These are phyloP conservation scores for Cochlearius cochlearius DNA, from an alignment of 2,113 vertebrate genomes.

Conservation along the genomic window DNA sequence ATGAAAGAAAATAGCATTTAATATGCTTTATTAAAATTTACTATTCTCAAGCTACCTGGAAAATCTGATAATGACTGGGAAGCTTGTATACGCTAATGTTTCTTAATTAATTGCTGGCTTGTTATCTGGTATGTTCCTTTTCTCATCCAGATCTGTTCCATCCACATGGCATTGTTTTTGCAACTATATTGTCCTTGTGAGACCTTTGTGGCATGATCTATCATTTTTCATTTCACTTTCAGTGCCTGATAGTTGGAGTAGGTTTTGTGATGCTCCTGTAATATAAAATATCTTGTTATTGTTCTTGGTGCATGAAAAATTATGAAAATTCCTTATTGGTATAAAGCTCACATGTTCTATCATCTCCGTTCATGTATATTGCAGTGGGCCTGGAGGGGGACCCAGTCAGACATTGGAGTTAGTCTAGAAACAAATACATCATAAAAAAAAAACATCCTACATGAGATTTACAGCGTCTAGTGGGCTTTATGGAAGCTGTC, in stretches of 20 bases:
- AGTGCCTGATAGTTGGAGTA: not conserved
- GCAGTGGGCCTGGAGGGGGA: not conserved
- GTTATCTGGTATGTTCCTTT: not conserved
- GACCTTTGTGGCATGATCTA: not conserved
- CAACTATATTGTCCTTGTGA: not conserved
- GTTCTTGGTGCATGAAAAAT: not conserved
- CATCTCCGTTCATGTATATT: not conserved
- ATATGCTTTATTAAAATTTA: not conserved
- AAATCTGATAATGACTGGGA: not conserved
- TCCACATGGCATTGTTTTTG: not conserved
- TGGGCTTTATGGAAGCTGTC: not conserved
- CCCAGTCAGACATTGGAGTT: not conserved
- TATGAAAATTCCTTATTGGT: not conserved
- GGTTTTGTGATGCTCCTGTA: not conserved
- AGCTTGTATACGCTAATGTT: not conserved
- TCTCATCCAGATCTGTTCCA: not conserved
- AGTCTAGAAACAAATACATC: not conserved
- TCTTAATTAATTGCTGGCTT: not conserved
- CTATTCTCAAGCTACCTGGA: not conserved
- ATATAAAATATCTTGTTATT: not conserved
- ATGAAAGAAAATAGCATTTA: not conserved
- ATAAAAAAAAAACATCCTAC: not conserved
- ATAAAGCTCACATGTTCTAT: fast-evolving
- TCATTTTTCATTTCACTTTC: not conserved
- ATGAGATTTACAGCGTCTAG: not conserved